Base-by-base conservation (phyloP, 2,797 vertebrate genomes). In the Mareca penelope region DNA sequence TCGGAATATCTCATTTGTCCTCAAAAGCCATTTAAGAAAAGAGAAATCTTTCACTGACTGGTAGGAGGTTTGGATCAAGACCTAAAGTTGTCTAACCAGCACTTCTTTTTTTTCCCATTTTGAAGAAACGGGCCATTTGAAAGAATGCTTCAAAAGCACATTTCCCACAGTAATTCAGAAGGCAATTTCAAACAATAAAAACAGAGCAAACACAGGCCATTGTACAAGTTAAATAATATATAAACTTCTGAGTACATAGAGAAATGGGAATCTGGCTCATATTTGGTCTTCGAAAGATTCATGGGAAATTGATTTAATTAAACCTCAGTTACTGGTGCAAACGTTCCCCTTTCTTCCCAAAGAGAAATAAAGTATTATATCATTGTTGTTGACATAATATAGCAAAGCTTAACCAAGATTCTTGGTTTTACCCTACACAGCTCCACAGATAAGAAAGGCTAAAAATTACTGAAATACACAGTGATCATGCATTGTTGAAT, bases 141-240 rank as follows among this genome's bases (percentile, higher is more conserved):
- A 95, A 88, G 75, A 88, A 73, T 40, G 26, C 28, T 71, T 93
- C 70, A 71, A 90, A 84, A 90, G 53, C 75, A 69, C 16, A 16
- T 91, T 93, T 94, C 89, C 88, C 80, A 71, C 44, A 83, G 80
- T 88, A 86, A 91, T 87, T 93, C 85, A 71, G 78, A 88, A 85
- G 80, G 88, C 56, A 78, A 94, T 85, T 94, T 95, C 88, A 88
- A 95, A 95, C 68, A 93, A 93, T 82, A 94, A 94, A 97, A 93
- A n/a, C 31, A 85, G 76, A 90, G 60, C 56, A 94, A 96, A 93
- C 69, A 93, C 6, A 90, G 84, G 46, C 88, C 44, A 83, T 65
- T 93, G 84, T 88, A 90, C 68, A 92, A 95, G 89, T 90, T 95
- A 95, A 96, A 96, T 96, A 96, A 95, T 95, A 96, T 59, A 96